Conservation (phyloP, 1,140 invertebrate genomes). For the Monochamus saltuarius region DNA sequence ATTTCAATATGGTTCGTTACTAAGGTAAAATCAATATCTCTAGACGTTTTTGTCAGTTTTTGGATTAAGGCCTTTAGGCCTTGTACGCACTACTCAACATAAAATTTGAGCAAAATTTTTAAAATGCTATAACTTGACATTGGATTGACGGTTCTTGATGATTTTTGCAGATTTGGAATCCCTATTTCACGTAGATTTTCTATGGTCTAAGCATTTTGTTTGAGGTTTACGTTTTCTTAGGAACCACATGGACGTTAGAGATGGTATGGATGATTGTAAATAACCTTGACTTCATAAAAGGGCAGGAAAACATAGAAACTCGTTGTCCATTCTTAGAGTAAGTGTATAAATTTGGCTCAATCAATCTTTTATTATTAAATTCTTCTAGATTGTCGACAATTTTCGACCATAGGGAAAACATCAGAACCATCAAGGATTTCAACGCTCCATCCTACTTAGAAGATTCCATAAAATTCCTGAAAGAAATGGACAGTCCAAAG, state of each 20-base stretch:
- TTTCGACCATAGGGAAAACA: constrained; percentile 46
- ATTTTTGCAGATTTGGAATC: no score
- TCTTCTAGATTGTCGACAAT: constrained; percentile 47
- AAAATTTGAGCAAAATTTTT: no score
- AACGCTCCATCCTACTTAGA: constrained; percentile 40
- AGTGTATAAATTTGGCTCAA: constrained; percentile 21
- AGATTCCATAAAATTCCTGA: constrained; percentile 37
- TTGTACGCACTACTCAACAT: no score
- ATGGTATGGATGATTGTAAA: constrained; percentile 60
- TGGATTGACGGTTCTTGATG: no score
- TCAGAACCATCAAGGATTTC: constrained; percentile 40
- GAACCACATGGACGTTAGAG: constrained; percentile 64
- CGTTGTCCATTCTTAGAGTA: constrained; percentile 55
- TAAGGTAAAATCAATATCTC: no score
- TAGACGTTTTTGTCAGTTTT: no score
- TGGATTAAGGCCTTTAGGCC: no score
- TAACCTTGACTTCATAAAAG: constrained; percentile 56
- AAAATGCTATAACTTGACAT: no score
- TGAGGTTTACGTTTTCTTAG: constrained; percentile 35
- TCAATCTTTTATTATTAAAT: neutral
- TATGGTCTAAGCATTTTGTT: neutral
- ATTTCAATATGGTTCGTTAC: no score
- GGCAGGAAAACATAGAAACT: constrained; percentile 44
- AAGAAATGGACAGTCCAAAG: constrained; percentile 53
- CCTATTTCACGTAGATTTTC: no score